Evolutionary conservation across 1,140 invertebrate species (phyloP), one percentile per base, ranked within the genome.

Genomic region (Caenorhabditis remanei): DNA sequence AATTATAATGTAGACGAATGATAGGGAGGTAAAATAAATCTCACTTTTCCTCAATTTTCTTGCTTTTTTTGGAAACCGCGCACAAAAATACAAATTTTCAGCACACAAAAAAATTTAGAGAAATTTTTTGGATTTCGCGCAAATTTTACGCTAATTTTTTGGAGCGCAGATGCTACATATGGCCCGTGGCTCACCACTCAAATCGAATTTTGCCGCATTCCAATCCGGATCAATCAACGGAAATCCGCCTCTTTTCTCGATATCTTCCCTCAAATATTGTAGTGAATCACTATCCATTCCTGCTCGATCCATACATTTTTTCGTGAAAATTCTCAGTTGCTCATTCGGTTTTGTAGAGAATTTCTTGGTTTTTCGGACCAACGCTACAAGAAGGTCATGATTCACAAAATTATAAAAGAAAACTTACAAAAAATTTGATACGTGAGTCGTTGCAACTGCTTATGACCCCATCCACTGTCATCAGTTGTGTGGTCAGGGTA

Each of bases 201-300:
- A 50, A 79, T 79, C 71, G n/a, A 79, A 79, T 11, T 79, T 79
- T 46, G 43, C n/a, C 46, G 53, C 71, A 50, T 79, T n/a, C 71
- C 71, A 79, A 4, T 79, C 24, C 46, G 19, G n/a, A 50, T 79
- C 71, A 24, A 79, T 79, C 19, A 79, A 21, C n/a, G 71, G 71
- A 50, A 79, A 79, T 24, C 71, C 71, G n/a, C 71, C 71, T 50
- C 46, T n/a, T 11, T 21, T 41, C 46, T 79, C 46, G 11, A 79
- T 79, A 79, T 79, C 71, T 4, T 79, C 9, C 14, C 71, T 13
- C 14, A 79, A 50, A 50, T 53, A 46, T 5, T 50, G 6, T 2
- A 79, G 13, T 21, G 46, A 53, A 41, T 79, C 71, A 19, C 6
- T 13, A 0, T 79, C n/a, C 71, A 79, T 79, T 4, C 8, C 46